These are phyloP conservation scores for Tholera decimalis DNA, from an alignment of 2,888 invertebrate genomes.

Conservation along the genomic window DNA sequence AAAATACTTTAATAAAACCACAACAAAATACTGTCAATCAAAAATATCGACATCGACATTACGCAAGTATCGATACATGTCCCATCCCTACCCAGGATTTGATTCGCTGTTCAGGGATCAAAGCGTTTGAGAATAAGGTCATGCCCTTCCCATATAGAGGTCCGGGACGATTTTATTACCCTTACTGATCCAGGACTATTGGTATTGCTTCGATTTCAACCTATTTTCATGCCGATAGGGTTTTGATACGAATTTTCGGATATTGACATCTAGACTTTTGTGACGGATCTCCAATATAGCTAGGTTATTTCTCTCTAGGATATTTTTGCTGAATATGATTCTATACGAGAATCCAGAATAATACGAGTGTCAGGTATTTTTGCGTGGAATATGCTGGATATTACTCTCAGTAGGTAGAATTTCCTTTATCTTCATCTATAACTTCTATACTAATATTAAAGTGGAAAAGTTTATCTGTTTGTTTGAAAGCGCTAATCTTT, in stretches of 20 bases:
- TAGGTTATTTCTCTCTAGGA: not conserved
- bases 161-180: constrained; percentile 62
- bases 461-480: too few relatives aligned
- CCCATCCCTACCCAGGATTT: constrained; percentile 56
- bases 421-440: too few relatives aligned
- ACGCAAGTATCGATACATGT: constrained; percentile 46
- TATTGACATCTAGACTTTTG: constrained; percentile 49
- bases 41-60: constrained; percentile 36
- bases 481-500: too few relatives aligned
- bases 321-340: not conserved
- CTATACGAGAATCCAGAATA: too few relatives aligned
- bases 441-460: too few relatives aligned
- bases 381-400: too few relatives aligned
- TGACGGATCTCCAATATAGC: constrained; percentile 13
- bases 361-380: too few relatives aligned
- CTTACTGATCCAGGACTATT: constrained; percentile 50
- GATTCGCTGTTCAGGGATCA: constrained; percentile 64
- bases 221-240: constrained; percentile 53
- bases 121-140: constrained; percentile 65
- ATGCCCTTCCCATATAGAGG: constrained; percentile 55
- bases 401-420: too few relatives aligned
- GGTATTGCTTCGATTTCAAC: constrained; percentile 54
- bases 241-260: constrained; percentile 44
- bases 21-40: constrained; percentile 11
- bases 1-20: not conserved